These are phyloP conservation scores for Sciurus vulgaris DNA, from an alignment of 2,797 vertebrate genomes.

Conservation along the genomic window DNA sequence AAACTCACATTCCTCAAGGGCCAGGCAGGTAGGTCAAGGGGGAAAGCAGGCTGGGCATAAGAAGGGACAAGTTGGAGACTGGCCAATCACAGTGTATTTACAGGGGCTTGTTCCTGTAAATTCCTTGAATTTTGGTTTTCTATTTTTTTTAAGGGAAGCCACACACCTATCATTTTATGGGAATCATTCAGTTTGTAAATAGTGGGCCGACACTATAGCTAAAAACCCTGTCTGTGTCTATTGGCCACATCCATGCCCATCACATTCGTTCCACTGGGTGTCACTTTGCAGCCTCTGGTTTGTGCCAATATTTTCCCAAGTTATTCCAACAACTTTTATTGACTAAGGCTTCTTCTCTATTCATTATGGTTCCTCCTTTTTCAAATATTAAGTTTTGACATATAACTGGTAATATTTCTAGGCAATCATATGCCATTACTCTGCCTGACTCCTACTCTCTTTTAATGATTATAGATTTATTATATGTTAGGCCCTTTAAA, in stretches of 20 bases:
- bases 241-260: neutral
- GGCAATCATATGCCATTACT: conserved; percentile 7
- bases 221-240: neutral
- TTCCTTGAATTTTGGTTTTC: neutral
- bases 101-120: neutral
- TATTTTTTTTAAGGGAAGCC: conserved; percentile 52
- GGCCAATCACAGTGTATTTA: neutral
- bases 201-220: neutral
- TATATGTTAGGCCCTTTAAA: conserved; percentile 39
- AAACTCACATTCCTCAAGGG: conserved; percentile 26
- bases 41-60: neutral
- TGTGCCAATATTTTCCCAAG: neutral
- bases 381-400: neutral
- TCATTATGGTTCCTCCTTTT: neutral
- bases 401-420: conserved; percentile 7
- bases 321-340: neutral
- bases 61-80: neutral
- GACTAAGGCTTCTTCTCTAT: neutral
- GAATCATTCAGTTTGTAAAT: neutral
- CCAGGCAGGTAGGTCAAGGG: neutral
- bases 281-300: neutral
- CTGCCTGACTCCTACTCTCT: conserved; percentile 32
- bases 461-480: conserved; percentile 60
- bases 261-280: neutral
- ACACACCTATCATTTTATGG: conserved; percentile 42